Conservation (phyloP, 2,797 vertebrate species). For the Nyctalus aviator region DNA sequence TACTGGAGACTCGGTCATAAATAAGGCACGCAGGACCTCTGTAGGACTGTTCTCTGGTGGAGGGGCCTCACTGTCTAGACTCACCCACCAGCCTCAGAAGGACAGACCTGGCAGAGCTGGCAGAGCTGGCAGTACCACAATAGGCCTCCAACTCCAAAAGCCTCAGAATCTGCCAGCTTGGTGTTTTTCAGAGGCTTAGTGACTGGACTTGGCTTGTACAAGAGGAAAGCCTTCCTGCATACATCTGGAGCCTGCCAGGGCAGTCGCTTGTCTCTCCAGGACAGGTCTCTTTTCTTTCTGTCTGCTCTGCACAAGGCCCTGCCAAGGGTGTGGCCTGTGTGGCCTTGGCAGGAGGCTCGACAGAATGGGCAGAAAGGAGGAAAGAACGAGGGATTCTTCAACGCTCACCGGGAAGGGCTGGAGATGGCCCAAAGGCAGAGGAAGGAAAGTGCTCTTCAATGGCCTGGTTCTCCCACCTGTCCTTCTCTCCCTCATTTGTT, state of each 20-base stretch:
- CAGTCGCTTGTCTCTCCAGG: background rate
- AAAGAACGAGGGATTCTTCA: background rate
- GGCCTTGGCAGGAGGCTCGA: background rate
- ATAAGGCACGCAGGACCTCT: rapidly evolving
- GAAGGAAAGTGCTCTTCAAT: background rate
- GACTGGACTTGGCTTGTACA: background rate
- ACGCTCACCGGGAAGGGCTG: background rate
- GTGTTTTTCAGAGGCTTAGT: constrained; percentile 32
- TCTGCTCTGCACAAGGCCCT: background rate
- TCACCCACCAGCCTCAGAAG: background rate
- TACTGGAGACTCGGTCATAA: background rate
- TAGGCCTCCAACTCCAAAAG: background rate
- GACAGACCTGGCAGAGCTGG: background rate
- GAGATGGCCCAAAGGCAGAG: background rate
- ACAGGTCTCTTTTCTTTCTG: background rate
- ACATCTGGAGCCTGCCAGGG: background rate
- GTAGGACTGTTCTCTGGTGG: background rate
- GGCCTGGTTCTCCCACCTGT: background rate
- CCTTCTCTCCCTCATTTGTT: background rate
- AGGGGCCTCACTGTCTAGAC: background rate
- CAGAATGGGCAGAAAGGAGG: background rate
- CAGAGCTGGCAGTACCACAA: background rate
- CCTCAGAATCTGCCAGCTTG: constrained; percentile 19
- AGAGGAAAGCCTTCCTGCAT: background rate
- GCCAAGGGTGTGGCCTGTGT: background rate